These are phyloP conservation scores for Lucifuga dentata DNA, from an alignment of 2,113 vertebrate species.

Conservation along the genomic window DNA sequence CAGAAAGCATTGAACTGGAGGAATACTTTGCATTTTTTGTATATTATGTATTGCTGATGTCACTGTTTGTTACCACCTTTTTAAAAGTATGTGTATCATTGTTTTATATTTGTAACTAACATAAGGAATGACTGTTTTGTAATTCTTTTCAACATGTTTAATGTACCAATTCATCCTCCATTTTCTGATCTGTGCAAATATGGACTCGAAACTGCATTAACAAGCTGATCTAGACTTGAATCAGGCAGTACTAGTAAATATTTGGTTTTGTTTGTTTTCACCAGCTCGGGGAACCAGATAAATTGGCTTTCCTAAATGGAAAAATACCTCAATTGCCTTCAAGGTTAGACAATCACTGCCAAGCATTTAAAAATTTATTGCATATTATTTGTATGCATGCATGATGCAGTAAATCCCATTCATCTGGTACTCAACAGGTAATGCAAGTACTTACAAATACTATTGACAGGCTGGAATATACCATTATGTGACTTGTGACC, in stretches of 20 bases:
- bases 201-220: constrained; percentile 13
- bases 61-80: constrained; percentile 48
- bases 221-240: neutral
- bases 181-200: constrained; percentile 17
- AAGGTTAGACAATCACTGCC: constrained; percentile 36
- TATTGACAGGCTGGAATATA: constrained; percentile 1
- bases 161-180: constrained; percentile 2
- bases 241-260: constrained; percentile 2
- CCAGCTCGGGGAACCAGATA: neutral
- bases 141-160: neutral
- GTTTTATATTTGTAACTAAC: constrained; percentile 64
- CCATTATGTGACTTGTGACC: constrained; percentile 10
- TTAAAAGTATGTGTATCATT: constrained; percentile 52
- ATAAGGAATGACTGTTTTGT: constrained; percentile 18
- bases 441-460: constrained; percentile 3
- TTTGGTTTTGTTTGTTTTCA: constrained; percentile 34
- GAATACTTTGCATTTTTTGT: constrained; percentile 53
- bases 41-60: constrained; percentile 67
- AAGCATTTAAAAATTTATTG: constrained; percentile 8
- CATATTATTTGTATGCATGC: constrained; percentile 9
- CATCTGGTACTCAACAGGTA: constrained; percentile 10
- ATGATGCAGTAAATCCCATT: neutral
- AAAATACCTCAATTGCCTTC: neutral
- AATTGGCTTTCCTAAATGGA: neutral
- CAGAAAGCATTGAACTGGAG: constrained; percentile 59